Base-by-base conservation (phyloP, 2,888 invertebrate genomes). In the Epinotia nisella region DNA sequence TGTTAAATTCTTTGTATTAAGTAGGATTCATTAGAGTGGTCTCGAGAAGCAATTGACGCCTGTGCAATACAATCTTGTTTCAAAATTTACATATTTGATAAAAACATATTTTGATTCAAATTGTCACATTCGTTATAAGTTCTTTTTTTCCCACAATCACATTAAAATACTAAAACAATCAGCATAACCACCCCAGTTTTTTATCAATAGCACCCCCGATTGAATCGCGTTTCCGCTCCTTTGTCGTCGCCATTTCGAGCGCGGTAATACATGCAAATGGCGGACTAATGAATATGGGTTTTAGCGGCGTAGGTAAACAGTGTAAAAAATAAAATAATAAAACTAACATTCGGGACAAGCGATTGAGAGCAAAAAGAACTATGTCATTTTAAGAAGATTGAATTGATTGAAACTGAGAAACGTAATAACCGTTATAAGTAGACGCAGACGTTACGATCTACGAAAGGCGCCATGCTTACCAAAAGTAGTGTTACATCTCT, bases 241-340 rank as follows among this genome's bases (percentile, higher is more conserved):
- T 80, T 81, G 65, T 68, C 67, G 70, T 75, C 71, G 76, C 81
- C 79, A 82, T 82, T 82, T 80, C 68, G 55, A 73, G 71, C 76
- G 76, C 80, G 75, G 76, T 70, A 77, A 79, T 75, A 67, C 49
- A 49, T 82, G 82, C 79, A 82, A 82, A 82, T 82, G 79, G 49
- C 4, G 49, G 74, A 61, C 60, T 65, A 70, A 72, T 70, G 64
- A 61, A 72, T 72, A 49, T 51, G 49, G 62, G 62, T 62, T 70
- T 76, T 71, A 29, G 75, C 74, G 71, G 69, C 75, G 76, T 76
- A 72, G 68, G 61, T 76, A 75, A 75, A 74, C 76, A 74, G 56
- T 2, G 19, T 49, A 35, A 62, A 45, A 62, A 24, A 49, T 15
- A 15, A 45, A 45, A 15, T 15, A 45, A 15, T 9, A 35, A 35